Base-by-base conservation (phyloP, 1,140 invertebrate genomes). In the Eumaeus atala region DNA sequence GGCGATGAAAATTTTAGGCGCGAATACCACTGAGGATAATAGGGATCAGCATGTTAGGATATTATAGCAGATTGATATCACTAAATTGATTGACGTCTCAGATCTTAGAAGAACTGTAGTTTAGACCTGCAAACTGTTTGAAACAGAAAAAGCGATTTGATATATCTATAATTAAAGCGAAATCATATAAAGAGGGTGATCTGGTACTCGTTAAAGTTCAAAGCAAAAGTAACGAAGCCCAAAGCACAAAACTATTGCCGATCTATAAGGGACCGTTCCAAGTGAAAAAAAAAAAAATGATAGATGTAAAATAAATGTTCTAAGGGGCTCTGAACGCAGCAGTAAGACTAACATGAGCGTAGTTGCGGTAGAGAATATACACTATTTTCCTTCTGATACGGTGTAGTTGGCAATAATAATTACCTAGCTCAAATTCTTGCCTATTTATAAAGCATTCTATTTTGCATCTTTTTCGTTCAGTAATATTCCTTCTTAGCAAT, bases 281-380 rank as follows among this genome's bases (percentile, higher is more conserved):
- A 37, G 49, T 54, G 35, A 48, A 34, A 40, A 38, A 59, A 40
- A 50, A 17, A 51, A 44, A 34, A 58, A 49, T 37, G 35, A 38
- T 8, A 7, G 44, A 36, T 51, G 36, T 34, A 12, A 51, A 34
- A 17, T 35, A 36, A 36, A 14, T 1, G 33, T 36, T 17, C 12
- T 50, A 17, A 50, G 48, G 10, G 48, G 48, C 16, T 36, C 33
- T 35, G 16, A 50, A 33, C 3, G 8, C 34, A 35, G 9, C 9
- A 18, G 10, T 40, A 12, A 37, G 33, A 50, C 11, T 9, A 36
- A 50, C 9, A 36, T n/a, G 33, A 33, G 48, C 9, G 17, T 17
- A 11, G 49, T 33, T 12, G 33, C n/a, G 12, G 49, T 17, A n/a
- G 48, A 50, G 14, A 50, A 50, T 36, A 50, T 50, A 35, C 8